Percentiles rank a stretch among this genome's conserved stretches.
phyloP scores from a whole-genome alignment of 2,888 invertebrate species.

The Idaea dimidiata region DNA sequence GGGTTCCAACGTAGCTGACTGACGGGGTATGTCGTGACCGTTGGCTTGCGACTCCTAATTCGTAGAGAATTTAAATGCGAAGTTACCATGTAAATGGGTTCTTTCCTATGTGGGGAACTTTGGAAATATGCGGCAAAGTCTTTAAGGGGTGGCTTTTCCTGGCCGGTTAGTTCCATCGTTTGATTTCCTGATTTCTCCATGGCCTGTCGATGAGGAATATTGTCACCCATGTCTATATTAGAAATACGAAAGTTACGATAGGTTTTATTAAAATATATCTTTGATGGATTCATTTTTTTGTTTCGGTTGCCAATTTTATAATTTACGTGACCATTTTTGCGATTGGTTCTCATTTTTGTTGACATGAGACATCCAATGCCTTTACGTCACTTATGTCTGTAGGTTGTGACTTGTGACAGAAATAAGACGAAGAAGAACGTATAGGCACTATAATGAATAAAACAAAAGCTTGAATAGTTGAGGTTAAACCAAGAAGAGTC shows the following conservation, averaged over 20 bases:
- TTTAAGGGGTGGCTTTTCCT: slow-evolving; percentile 28
- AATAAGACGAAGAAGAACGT: neutral
- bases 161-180: slow-evolving; percentile 33
- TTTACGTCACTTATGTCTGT: slow-evolving; percentile 15
- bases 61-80: slow-evolving; percentile 31
- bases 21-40: slow-evolving; percentile 15
- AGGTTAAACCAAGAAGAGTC: slow-evolving; percentile 35
- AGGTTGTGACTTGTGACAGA: no score
- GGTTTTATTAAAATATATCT: slow-evolving; percentile 20
- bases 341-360: slow-evolving; percentile 4
- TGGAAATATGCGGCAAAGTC: slow-evolving; percentile 45
- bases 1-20: slow-evolving; percentile 43
- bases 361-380: slow-evolving; percentile 21
- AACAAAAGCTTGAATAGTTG: slow-evolving; percentile 37
- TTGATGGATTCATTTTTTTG: slow-evolving; percentile 24
- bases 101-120: slow-evolving; percentile 26
- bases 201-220: slow-evolving; percentile 26
- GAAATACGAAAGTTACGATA: slow-evolving; percentile 7
- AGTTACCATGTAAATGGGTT: slow-evolving; percentile 36
- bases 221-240: slow-evolving; percentile 15
- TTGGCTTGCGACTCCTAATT: neutral
- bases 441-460: slow-evolving; percentile 1
- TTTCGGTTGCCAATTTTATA: slow-evolving; percentile 26
- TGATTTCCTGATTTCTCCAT: slow-evolving; percentile 31
- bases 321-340: slow-evolving; percentile 34